These are phyloP conservation scores for Ptychoptera albimana DNA, from an alignment of 2,888 invertebrate genomes.

Conservation along the genomic window DNA sequence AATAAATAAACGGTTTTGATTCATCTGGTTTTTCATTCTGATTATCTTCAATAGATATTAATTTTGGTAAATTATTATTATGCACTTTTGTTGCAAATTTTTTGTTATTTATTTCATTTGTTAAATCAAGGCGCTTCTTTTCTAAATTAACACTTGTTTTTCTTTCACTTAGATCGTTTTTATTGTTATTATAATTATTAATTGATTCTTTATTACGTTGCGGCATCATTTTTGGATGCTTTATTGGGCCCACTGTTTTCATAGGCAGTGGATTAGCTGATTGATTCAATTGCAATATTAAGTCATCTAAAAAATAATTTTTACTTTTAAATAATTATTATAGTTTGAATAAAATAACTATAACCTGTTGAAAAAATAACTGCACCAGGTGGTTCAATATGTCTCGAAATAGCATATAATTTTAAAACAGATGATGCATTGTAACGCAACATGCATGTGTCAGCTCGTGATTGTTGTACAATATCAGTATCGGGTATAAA, in stretches of 20 bases:
- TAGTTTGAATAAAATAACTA: neutral
- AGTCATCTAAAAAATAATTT: constrained; percentile 18
- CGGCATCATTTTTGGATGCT: constrained; percentile 27
- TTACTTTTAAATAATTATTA: no score
- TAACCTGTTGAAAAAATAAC: constrained; percentile 55
- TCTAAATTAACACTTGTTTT: constrained; percentile 1
- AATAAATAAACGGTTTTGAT: constrained; percentile 2
- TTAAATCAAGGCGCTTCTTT: neutral
- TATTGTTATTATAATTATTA: constrained; percentile 1
- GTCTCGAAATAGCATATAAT: constrained; percentile 43
- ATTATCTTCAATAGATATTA: constrained; percentile 3
- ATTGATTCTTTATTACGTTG: constrained; percentile 6
- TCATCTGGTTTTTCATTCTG: constrained; percentile 1
- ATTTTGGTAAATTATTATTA: constrained; percentile 1
- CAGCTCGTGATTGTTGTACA: constrained; percentile 32
- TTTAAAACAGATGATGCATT: constrained; percentile 50
- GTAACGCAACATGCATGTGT: constrained; percentile 52
- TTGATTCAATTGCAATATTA: constrained; percentile 26
- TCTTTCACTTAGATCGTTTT: neutral
- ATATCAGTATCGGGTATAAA: constrained; percentile 29
- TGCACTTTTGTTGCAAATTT: neutral
- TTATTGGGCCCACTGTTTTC: constrained; percentile 21
- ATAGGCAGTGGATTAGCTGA: constrained; percentile 27
- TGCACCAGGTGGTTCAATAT: constrained; percentile 51
- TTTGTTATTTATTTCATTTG: neutral